These are phyloP conservation scores for Sphaerodactylus townsendi DNA, from an alignment of 2,113 vertebrate species.

Conservation along the genomic window DNA sequence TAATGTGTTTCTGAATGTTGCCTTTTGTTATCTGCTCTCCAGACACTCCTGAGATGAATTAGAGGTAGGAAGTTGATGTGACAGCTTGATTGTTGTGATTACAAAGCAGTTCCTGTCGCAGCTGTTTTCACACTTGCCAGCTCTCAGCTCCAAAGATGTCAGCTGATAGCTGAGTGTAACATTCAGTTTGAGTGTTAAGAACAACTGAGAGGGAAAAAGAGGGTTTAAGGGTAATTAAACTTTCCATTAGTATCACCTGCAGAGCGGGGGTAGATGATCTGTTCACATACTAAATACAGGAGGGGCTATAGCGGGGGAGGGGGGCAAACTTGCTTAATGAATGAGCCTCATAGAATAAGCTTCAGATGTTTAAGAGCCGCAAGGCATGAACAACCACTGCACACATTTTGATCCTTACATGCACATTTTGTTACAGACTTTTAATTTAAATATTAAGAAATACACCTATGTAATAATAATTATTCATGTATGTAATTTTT, in stretches of 20 bases:
- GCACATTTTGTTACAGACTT: too few relatives aligned
- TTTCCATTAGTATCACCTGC: slow-evolving; percentile 1
- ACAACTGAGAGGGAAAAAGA: slow-evolving; percentile 53
- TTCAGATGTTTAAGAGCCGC: too few relatives aligned
- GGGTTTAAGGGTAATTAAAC: slow-evolving; percentile 23
- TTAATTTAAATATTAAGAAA: too few relatives aligned
- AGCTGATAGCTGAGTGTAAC: slow-evolving; percentile 63
- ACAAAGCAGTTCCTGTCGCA: slow-evolving; percentile 66
- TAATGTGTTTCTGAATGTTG: neutral
- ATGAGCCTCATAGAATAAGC: too few relatives aligned
- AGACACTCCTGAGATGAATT: slow-evolving; percentile 11
- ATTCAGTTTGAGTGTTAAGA: slow-evolving; percentile 61
- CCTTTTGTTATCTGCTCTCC: slow-evolving; percentile 5
- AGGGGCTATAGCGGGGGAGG: too few relatives aligned
- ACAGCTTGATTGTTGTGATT: slow-evolving; percentile 53
- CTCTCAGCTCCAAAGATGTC: slow-evolving; percentile 52
- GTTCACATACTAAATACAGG: neutral
- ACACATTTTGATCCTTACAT: too few relatives aligned
- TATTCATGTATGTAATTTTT: too few relatives aligned
- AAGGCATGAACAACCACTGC: too few relatives aligned
- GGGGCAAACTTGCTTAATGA: too few relatives aligned
- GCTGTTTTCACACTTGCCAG: slow-evolving; percentile 63
- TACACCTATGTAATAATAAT: too few relatives aligned
- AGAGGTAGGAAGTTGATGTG: slow-evolving; percentile 43
- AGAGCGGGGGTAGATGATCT: neutral